These are phyloP conservation scores for Nannospalax galili DNA, from an alignment of 2,113 vertebrate genomes.

Conservation along the genomic window DNA sequence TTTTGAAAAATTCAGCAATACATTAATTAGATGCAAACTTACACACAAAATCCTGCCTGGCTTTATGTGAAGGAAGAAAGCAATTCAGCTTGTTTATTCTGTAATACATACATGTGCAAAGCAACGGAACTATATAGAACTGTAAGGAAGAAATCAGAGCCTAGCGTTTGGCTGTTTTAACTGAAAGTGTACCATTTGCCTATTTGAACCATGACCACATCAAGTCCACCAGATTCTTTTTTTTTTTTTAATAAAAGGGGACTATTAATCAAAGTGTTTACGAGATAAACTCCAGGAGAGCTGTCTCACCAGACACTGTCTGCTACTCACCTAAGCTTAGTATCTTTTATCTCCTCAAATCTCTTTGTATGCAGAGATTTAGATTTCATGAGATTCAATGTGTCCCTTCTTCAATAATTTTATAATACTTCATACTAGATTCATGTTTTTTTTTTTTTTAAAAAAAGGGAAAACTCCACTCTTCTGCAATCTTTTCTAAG, in stretches of 20 bases:
- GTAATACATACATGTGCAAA: constrained; percentile 7
- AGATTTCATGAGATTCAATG: background rate
- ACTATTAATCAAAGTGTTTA: background rate
- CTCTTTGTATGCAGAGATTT: background rate
- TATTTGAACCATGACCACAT: background rate
- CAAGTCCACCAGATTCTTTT: background rate
- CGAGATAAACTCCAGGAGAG: background rate
- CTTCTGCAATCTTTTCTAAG: background rate
- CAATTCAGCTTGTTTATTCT: constrained; percentile 37
- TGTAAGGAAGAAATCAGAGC: background rate
- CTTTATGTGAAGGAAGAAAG: constrained; percentile 31
- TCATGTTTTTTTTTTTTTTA: too few species aligned
- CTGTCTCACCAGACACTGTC: background rate
- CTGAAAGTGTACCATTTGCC: constrained; percentile 20
- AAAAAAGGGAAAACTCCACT: background rate
- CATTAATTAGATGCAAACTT: constrained; percentile 64
- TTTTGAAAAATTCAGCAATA: constrained; percentile 44
- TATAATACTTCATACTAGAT: constrained; percentile 14
- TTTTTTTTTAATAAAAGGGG: background rate
- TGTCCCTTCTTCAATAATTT: constrained; percentile 3
- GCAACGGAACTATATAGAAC: constrained; percentile 3
- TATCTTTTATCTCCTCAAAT: background rate
- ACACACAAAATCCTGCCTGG: background rate
- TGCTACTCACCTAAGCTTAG: background rate
- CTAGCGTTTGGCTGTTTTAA: background rate